A percentile compares a stretch with the other conserved stretches of the same genome.
Conservation (phyloP, 2,888 invertebrate species). For the Coelinius sp. region DNA sequence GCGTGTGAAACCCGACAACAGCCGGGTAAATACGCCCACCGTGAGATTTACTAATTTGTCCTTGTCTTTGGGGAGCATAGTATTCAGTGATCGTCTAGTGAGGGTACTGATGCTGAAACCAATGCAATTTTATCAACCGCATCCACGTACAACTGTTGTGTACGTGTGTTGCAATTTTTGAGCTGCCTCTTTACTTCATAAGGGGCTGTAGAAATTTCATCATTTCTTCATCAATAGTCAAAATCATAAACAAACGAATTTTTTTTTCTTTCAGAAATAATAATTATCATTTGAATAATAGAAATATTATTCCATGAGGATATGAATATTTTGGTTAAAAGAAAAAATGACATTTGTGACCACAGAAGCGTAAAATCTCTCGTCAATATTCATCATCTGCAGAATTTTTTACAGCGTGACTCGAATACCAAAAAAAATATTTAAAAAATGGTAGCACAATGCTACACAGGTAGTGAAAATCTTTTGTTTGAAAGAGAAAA, state of each 20-base stretch:
- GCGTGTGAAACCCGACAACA: slow-evolving; percentile 4
- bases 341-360: not conserved
- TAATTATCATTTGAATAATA: no score
- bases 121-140: slow-evolving; percentile 72
- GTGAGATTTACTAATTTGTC: slow-evolving; percentile 64
- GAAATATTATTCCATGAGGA: not conserved
- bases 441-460: not conserved
- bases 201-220: slow-evolving; percentile 54
- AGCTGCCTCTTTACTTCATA: slow-evolving; percentile 80
- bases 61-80: slow-evolving; percentile 91
- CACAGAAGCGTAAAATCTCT: not conserved
- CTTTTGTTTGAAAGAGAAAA: not conserved
- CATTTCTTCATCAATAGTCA: not conserved
- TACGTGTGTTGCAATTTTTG: slow-evolving; percentile 84
- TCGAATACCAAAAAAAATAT: not conserved
- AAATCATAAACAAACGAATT: not conserved
- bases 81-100: slow-evolving; percentile 89
- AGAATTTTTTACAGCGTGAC: slow-evolving; percentile 16
- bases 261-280: not conserved
- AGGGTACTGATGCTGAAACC: slow-evolving; percentile 90
- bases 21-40: slow-evolving; percentile 31
- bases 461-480: slow-evolving; percentile 16
- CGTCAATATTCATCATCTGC: not conserved
- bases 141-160: slow-evolving; percentile 73
- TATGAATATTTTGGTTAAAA: not conserved